Evolutionary conservation across 2,797 vertebrate species (phyloP), one percentile per base, ranked within the genome.

Genomic region (Fratercula arctica): DNA sequence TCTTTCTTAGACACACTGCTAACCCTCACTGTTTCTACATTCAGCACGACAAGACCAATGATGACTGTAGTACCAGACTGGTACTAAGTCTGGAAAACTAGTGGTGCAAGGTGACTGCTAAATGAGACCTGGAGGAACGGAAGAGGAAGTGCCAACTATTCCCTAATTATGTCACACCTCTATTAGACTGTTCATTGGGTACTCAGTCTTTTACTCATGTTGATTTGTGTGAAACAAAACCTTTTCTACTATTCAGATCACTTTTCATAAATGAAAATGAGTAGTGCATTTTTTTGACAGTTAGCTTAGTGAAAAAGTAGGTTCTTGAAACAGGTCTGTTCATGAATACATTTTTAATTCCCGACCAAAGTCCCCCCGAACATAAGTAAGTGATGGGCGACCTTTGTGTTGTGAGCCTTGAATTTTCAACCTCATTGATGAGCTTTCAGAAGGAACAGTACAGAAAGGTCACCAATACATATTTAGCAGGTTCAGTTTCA

Each of bases 401-500:
- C 95, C 94, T 97, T 97, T 95, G 83, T 81, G 77, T 51, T 86
- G 64, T 76, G 20, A 97, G 39, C 57, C 51, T 96, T 92, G 90
- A 93, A 84, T 86, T 91, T 81, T 70, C 77, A 90, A 35, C 39
- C 11, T 95, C 75, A 80, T 70, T 96, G 94, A 96, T 84, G 93
- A 96, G 88, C 33, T 96, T 97, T 97, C 89, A 87, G 90, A 91
- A 95, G 28, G 33, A 95, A n/a, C 33, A 90, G 67, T 64, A 87
- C n/a, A 67, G 43, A 98, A 98, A 97, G 95, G 95, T 97, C 96
- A 97, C 20, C 60, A 46, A 74, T 87, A 87, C 81, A 89, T 97
- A 97, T 97, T 98, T 96, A 96, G 76, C 86, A 97, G 29, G 21
- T 95, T 93, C 85, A 61, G 54, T 95, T 82, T 95, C 90, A 84